phyloP scores from a whole-genome alignment of 2,113 vertebrate genomes.

The Tichodroma muraria region DNA sequence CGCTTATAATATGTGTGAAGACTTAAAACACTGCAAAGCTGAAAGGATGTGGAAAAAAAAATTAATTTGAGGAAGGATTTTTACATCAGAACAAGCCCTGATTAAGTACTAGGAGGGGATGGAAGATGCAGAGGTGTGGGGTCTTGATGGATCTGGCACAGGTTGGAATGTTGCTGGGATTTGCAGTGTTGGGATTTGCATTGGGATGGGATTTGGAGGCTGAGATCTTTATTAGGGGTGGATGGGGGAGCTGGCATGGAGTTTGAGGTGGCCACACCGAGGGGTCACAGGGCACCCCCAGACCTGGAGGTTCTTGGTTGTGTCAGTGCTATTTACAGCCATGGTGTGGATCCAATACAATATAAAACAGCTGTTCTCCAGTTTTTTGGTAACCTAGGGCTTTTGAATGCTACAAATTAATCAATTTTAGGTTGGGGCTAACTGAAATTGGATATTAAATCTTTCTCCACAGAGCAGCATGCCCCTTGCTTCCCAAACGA shows the following conservation, averaged over 20 bases:
- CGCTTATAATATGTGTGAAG: not conserved
- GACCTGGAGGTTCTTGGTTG: not conserved
- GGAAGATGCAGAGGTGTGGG: not conserved
- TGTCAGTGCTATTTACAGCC: not conserved
- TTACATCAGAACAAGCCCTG: not conserved
- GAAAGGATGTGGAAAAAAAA: not conserved
- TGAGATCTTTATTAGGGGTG: not conserved
- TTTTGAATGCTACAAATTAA: not conserved
- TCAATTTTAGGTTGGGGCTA: not conserved
- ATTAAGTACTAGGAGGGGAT: not conserved
- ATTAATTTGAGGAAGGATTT: not conserved
- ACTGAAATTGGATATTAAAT: not conserved
- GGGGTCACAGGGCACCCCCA: not conserved
- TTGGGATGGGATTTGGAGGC: not conserved
- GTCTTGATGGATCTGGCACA: not conserved
- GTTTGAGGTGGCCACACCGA: not conserved
- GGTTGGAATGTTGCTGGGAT: not conserved
- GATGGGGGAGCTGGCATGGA: not conserved
- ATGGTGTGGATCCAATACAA: fast-evolving
- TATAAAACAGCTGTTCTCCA: not conserved
- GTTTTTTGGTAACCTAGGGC: not conserved
- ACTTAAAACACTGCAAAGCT: not conserved
- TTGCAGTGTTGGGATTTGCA: not conserved
- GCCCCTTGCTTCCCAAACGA: not conserved
- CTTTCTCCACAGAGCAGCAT: not conserved